Conservation (phyloP, 2,797 vertebrate genomes). For the Pantherophis alleghaniensis region DNA sequence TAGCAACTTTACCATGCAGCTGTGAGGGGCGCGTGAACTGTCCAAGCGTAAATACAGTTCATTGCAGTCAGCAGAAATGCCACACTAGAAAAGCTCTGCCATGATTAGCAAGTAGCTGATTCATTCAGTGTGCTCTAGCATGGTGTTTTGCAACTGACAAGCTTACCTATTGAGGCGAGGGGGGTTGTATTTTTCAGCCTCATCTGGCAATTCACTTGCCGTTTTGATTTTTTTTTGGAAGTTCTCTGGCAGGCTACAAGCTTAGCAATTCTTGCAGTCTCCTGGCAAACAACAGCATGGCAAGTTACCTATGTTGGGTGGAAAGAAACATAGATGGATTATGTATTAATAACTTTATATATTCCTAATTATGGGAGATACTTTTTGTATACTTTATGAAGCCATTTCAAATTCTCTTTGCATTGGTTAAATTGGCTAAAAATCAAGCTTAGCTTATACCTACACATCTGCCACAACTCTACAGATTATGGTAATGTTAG, state of each 20-base stretch:
- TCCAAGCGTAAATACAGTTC: not conserved
- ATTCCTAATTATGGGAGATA: not conserved
- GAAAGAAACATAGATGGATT: not conserved
- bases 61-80: slow-evolving; percentile 8
- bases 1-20: not conserved
- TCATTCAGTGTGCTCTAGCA: not conserved
- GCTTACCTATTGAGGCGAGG: slow-evolving; percentile 75
- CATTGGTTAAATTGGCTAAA: not conserved
- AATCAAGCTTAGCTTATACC: not conserved
- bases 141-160: not conserved
- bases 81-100: slow-evolving; percentile 8
- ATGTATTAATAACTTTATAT: not conserved
- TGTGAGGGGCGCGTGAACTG: not conserved
- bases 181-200: slow-evolving; percentile 76
- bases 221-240: slow-evolving; percentile 75
- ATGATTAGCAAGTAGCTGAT: not conserved
- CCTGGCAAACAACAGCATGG: slow-evolving; percentile 77
- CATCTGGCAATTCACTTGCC: slow-evolving; percentile 81
- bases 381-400: not conserved
- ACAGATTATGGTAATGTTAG: not conserved
- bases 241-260: slow-evolving; percentile 83
- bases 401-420: not conserved
- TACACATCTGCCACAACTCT: not conserved
- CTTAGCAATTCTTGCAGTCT: slow-evolving; percentile 85
- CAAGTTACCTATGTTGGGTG: slow-evolving; percentile 66